Evolutionary conservation across 1,140 invertebrate genomes (phyloP), one percentile per base, ranked within the genome.

Genomic region (Zeugodacus cucurbitae): DNA sequence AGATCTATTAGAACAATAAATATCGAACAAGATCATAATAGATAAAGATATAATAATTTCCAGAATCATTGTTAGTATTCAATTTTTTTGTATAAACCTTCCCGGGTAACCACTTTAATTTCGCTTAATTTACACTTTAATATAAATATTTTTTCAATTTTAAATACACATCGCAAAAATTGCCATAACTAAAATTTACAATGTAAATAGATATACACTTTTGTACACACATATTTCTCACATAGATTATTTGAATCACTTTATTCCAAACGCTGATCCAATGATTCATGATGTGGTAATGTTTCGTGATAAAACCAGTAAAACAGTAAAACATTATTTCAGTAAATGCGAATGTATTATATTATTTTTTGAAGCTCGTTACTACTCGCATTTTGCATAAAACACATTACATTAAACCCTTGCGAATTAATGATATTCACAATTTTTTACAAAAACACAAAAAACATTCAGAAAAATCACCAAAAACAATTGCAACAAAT

Each of bases 271-370:
- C 67, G 22, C 37, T 37, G 67, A 74, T 74, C 34, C 67, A 74
- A 37, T 74, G 67, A 74, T 74, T 74, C 34, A 74, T 74, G 67
- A 74, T 74, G 67, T 74, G 67, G 67, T 74, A 74, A 74, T 74
- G 67, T 74, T 74, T 41, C 32, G 32, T 41, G 67, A 37, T 74
- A 37, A 74, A 74, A 62, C 6, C 32, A 37, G 17, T 67, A 67
- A 67, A 67, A 67, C 29, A 67, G 17, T 67, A 67, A 67, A 67
- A 67, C 29, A 67, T 67, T 67, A 67, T 67, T 67, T 67, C 64
- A 67, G 64, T 26, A 67, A 26, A 8, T 14, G 26, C 10, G 14
- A 32, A n/a, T 29, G 29, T 17, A 67, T 11, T 14, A 67, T n/a
- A 32, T 67, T 20, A 54, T 20, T 54, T 20, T 54, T 54, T 54